These are phyloP conservation scores for Penaeus vannamei DNA, from an alignment of 1,140 invertebrate species.

Conservation along the genomic window DNA sequence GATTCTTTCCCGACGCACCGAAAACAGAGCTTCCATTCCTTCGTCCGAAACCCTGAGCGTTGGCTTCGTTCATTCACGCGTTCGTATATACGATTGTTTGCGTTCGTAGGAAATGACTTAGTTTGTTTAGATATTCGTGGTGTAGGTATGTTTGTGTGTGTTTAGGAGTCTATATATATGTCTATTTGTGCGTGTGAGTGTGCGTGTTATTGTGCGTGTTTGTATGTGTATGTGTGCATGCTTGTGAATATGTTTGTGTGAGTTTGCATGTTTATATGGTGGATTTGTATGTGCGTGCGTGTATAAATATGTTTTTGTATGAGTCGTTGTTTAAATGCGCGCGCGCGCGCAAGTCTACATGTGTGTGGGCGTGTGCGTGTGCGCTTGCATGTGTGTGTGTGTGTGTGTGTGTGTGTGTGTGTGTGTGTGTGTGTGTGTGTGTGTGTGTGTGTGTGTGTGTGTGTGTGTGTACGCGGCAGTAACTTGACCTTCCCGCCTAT, in stretches of 20 bases:
- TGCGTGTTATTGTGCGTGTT: too few species aligned
- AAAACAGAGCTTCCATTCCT: too few species aligned
- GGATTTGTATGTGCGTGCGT: neutral
- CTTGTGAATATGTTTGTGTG: neutral
- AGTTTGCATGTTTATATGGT: neutral
- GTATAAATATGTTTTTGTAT: neutral
- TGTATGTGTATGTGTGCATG: neutral
- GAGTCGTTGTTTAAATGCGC: neutral
- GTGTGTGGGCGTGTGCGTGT: neutral
- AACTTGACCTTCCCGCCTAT: too few species aligned
- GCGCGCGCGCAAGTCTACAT: neutral
- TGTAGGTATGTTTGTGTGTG: too few species aligned
- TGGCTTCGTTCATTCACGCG: too few species aligned
- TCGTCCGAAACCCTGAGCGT: too few species aligned
- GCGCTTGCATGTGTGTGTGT: neutral
- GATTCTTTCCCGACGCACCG: too few species aligned
- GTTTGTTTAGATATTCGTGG: too few species aligned
- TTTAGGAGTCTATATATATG: too few species aligned
- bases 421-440: neutral
- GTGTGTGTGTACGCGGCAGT: neutral
- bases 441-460: neutral
- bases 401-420: constrained; percentile 3
- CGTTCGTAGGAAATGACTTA: too few species aligned
- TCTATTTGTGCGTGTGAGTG: too few species aligned
- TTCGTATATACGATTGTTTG: too few species aligned